Evolutionary conservation across 2,113 vertebrate genomes (phyloP), one percentile per base, ranked within the genome.

Genomic region (Ailurus styani): DNA sequence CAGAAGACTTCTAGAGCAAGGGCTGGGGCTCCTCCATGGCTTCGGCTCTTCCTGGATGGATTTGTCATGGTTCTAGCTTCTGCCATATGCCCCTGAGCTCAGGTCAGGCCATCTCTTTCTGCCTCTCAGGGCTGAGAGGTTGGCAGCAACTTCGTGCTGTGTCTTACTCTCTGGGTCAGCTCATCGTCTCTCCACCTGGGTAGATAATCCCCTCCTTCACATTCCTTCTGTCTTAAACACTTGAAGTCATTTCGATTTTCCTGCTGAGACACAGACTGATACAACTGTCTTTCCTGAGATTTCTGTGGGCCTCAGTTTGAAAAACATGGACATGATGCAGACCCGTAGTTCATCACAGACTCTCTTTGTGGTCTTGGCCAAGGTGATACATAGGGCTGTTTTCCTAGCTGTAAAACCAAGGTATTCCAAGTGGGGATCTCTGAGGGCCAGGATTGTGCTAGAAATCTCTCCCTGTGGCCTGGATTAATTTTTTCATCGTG

Each of bases 201-300:
- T 21, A 54, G 66, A 52, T 34, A 55, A 72, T 52, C 13, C 42
- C 60, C 42, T 77, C 82, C 50, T 12, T 50, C 12, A 66, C 29
- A 47, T 50, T 64, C 52, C 14, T 95, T 66, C 17, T n/a, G n/a
- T 90, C 29, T 92, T 79, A 89, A 77, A 79, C 37, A 37, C 20
- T 62, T 78, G n/a, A 87, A 84, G 34, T 37, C 9, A 66, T 52
- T 60, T 79, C 6, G 64, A 5, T 47, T 72, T 90, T 81, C 34
- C 29, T 64, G 47, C 34, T 55, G 60, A 57, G 70, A 81, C 50
- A 2, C 0, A 40, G 68, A 10, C 8, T 18, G n/a, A 54, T 21
- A 91, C 0, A 37, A 23, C 81, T 40, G 13, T 75, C 31, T 12
- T 34, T 14, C 6, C 37, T 64, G 60, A 57, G 54, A 15, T 42